A percentile compares a stretch with the other conserved stretches of the same genome.
Evolutionary conservation across 92 coral and sea anemone genomes (phyloP).

Genomic region (Epizoanthus scotinus): DNA sequence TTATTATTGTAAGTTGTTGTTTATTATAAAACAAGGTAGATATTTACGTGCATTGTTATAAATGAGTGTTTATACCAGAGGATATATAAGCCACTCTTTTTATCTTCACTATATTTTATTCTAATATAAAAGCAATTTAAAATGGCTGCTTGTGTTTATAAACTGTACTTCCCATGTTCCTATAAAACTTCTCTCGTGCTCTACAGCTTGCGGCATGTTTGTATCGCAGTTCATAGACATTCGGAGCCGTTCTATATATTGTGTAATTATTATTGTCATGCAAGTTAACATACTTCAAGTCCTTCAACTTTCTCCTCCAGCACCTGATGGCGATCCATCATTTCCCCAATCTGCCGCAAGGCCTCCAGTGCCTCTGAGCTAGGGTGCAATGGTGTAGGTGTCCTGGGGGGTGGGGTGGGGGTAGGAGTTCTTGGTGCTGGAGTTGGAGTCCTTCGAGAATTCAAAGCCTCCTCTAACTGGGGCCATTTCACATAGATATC

Average conservation of each 20-base stretch:
- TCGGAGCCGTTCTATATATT: too few species aligned
- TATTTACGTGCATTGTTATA: too few species aligned
- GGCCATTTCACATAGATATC: constrained; percentile 98
- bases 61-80: too few species aligned
- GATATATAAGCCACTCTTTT: too few species aligned
- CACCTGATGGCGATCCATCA: constrained; percentile 78
- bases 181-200: too few species aligned
- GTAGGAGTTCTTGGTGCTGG: constrained; percentile 57
- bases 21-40: not conserved
- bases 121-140: too few species aligned
- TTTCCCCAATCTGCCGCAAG: constrained; percentile 87
- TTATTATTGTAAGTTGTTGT: not conserved
- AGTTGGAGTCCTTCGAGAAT: constrained; percentile 72
- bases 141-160: too few species aligned
- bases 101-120: too few species aligned
- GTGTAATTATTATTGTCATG: not conserved
- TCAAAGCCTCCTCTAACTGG: constrained; percentile 90
- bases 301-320: constrained; percentile 67
- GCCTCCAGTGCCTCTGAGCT: constrained; percentile 88
- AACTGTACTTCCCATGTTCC: too few species aligned
- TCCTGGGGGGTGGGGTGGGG: constrained; percentile 68
- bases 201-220: too few species aligned
- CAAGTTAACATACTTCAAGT: constrained; percentile 66
- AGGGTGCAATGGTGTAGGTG: constrained; percentile 79
- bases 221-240: too few species aligned